Evolutionary conservation across 2,113 vertebrate genomes (phyloP), one percentile per base, ranked within the genome.

Genomic region (Cariama cristata): DNA sequence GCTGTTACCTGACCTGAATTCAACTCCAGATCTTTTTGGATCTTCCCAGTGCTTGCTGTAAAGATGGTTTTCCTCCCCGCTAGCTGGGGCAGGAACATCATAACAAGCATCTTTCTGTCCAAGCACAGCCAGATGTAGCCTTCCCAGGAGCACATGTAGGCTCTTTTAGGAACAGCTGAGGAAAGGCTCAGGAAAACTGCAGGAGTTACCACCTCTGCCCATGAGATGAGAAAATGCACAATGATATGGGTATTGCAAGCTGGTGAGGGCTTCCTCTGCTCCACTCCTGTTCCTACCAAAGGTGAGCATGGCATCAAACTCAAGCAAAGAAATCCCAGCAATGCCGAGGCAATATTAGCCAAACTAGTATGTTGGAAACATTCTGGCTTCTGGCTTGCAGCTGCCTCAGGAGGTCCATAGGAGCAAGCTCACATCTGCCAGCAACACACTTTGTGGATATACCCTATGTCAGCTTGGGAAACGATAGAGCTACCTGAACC

Each of bases 1-100:
- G 49, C 91, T 91, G 60, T 60, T 85, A 89, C 62, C 94, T 95
- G 93, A 95, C 93, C 95, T 91, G 93, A 91, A 85, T 93, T 96
- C 84, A 97, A 91, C 86, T 96, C 77, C 80, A 73, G n/a, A 76
- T 58, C 80, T 81, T 81, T 77, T 73, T 5, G 33, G 66, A 75
- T 87, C 11, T 82, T 91, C 49, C 49, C 69, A 45, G 14, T 45
- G 72, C 44, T 90, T 79, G 27, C 33, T 69, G 53, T 69, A 87
- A 89, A 89, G 77, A 62, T 58, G 27, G 18, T 76, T 97, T 96
- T 69, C n/a, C 45, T 81, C 5, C 40, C 8, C 4, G 0, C 35
- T 38, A 72, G 49, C 32, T 5, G 7, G 44, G 49, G 53, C 4
- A 7, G 42, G 62, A 93, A 60, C 62, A 79, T 69, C 45, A 58